Evolutionary conservation across 2,888 invertebrate species (phyloP).

Genomic region (Elysia crispata): DNA sequence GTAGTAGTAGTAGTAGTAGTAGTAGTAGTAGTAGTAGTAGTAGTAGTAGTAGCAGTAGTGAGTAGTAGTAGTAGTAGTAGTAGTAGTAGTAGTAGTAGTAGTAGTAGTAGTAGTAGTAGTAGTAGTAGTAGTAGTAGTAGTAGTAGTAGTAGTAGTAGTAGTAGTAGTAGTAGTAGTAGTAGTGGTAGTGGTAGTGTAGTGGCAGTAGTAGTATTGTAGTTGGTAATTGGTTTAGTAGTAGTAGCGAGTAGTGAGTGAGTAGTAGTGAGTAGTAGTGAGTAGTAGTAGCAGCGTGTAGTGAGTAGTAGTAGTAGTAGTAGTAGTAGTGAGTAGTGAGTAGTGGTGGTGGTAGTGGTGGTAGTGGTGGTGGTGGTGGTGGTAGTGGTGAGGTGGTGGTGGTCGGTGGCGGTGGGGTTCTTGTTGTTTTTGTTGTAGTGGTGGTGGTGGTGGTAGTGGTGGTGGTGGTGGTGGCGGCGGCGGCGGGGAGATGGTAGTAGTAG

Average conservation of each 20-base stretch:
- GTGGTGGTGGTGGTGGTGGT: background rate
- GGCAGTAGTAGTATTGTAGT: background rate
- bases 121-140: slow-evolving; percentile 28
- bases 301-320: too few species aligned
- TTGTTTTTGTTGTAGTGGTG: background rate
- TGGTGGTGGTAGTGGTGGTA: too few species aligned
- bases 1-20: too few species aligned
- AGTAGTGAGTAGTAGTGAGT: too few species aligned
- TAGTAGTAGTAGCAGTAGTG: too few species aligned
- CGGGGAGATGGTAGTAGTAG: too few species aligned
- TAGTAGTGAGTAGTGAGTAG: too few species aligned
- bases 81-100: slow-evolving; percentile 28
- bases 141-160: slow-evolving; percentile 23
- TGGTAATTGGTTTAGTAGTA: too few species aligned
- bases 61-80: slow-evolving; percentile 22
- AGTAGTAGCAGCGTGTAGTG: too few species aligned
- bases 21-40: slow-evolving; percentile 1
- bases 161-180: slow-evolving; percentile 24
- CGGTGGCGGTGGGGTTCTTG: background rate
- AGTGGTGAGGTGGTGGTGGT: background rate
- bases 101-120: slow-evolving; percentile 26
- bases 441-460: too few species aligned
- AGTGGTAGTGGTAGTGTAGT: slow-evolving; percentile 20
- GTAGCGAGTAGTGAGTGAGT: too few species aligned
- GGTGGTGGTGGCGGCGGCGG: too few species aligned